Base-by-base conservation (phyloP, 1,140 invertebrate genomes). In the Heliconius nattereri region DNA sequence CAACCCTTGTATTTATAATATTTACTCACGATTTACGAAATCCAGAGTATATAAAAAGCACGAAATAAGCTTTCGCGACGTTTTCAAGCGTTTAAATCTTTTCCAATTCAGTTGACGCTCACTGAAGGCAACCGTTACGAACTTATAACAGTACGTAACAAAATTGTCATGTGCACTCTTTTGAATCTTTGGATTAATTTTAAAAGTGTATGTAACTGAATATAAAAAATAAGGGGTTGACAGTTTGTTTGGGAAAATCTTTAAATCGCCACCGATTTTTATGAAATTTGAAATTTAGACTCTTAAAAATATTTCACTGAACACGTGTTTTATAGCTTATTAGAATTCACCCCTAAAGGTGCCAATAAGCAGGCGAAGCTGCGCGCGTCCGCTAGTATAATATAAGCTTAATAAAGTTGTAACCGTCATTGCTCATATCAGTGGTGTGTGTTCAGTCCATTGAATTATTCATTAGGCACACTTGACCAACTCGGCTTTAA, bases 371-470 rank as follows among this genome's bases (percentile, higher is more conserved):
- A 35, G 32, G 6, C 32, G 32, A 1, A 35, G 6, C 32, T 7
- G 32, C 32, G 32, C 7, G 32, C 32, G 32, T 7, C 32, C 6
- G 32, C 32, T 35, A 45, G 8, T 45, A 45, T 45, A 26, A 23
- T 60, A 23, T 23, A 23, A 60, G 57, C 23, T 66, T 6, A 66
- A 66, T 66, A 66, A 66, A 29, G 60, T 76, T 70, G 60, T 40
- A 19, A 76, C 52, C 37, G 75, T 11, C 60, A 45, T 29, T 76
- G 54, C 32, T 76, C 74, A 76, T 76, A 76, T 76, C 74, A 66
- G 74, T 37, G 74, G 54, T 76, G 74, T 75, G 74, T 40, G 57
- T 66, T 60, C 32, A 60, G 54, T 76, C 57, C 60, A 66, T 52
- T 76, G 74, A 60, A 76, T 76, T 35, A 76, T 76, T 76, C 74